Evolutionary conservation across 1,140 invertebrate species (phyloP).

Genomic region (Acarapis woodi): DNA sequence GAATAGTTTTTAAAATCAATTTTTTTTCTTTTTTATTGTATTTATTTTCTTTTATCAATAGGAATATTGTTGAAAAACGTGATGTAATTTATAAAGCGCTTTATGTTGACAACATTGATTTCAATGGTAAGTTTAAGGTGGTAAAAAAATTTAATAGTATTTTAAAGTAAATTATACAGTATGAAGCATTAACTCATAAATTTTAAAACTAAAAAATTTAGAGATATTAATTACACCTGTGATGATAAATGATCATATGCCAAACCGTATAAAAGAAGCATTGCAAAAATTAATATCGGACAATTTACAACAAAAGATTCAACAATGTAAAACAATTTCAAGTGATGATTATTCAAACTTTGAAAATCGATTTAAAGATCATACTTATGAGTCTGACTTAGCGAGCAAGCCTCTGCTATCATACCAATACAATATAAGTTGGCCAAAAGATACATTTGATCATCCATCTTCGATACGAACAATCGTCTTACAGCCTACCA

Average conservation of each 20-base stretch:
- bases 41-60: neutral
- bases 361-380: conserved; percentile 5
- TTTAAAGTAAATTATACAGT: too few relatives aligned
- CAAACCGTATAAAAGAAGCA: conserved; percentile 54
- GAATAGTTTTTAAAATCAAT: neutral
- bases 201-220: too few relatives aligned
- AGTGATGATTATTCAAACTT: conserved; percentile 11
- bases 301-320: conserved; percentile 20
- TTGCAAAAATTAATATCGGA: conserved; percentile 30
- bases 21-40: neutral
- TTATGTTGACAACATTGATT: conserved; percentile 56
- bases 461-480: conserved; percentile 33
- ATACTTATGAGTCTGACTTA: conserved; percentile 4
- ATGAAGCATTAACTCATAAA: too few relatives aligned
- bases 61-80: conserved; percentile 17
- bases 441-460: conserved; percentile 17
- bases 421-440: conserved; percentile 10
- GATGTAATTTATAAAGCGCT: conserved; percentile 61
- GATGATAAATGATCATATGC: conserved; percentile 79
- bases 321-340: conserved; percentile 14
- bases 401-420: conserved; percentile 5
- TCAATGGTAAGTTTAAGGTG: too few relatives aligned
- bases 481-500: conserved; percentile 22
- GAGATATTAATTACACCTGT: conserved; percentile 69
- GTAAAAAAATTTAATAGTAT: too few relatives aligned